These are phyloP conservation scores for Brachionus rubens DNA, from an alignment of 1,140 invertebrate species.

Conservation along the genomic window DNA sequence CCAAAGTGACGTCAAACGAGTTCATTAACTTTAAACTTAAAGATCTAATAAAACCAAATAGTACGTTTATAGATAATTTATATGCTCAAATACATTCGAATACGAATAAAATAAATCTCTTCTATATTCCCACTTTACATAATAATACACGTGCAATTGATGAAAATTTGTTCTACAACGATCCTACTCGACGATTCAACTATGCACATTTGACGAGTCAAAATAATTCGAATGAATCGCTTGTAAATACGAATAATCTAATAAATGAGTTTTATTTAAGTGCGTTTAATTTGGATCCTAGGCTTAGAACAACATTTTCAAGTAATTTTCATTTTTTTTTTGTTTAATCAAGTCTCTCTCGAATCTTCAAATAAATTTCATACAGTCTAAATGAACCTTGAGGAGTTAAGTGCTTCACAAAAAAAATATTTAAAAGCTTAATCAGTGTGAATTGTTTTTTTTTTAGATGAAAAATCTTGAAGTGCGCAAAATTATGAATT, in stretches of 20 bases:
- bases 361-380: too few species aligned
- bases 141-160: neutral
- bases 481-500: too few species aligned
- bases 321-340: neutral
- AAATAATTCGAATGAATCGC: neutral
- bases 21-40: neutral
- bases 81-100: conserved; percentile 20
- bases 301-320: neutral
- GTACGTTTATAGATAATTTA: neutral
- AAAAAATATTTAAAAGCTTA: too few species aligned
- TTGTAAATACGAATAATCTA: neutral
- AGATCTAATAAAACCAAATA: conserved; percentile 21
- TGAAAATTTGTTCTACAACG: neutral
- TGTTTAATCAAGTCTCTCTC: neutral
- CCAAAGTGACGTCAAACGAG: neutral
- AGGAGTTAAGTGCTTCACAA: too few species aligned
- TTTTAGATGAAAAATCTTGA: too few species aligned
- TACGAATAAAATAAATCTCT: conserved; percentile 13
- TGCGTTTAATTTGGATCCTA: conserved; percentile 7
- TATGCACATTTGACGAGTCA: neutral
- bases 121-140: neutral
- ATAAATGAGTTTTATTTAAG: conserved; percentile 17
- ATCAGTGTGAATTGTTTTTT: too few species aligned
- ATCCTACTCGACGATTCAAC: neutral
- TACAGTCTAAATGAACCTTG: too few species aligned